Evolutionary conservation across 2,888 invertebrate genomes (phyloP), one percentile per base, ranked within the genome.

Genomic region (Clostera curtula): DNA sequence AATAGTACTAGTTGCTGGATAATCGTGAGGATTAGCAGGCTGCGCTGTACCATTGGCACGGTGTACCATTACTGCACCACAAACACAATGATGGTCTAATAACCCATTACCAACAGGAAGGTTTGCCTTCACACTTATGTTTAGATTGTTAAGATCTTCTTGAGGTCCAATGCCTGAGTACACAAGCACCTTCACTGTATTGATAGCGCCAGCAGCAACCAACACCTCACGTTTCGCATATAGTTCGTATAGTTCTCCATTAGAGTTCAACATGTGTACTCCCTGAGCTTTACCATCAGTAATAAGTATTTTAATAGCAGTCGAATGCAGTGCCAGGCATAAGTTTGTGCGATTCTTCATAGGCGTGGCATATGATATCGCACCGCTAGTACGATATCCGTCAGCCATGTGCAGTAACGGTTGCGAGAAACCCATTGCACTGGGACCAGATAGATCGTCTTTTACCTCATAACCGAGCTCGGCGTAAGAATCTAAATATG

Each of bases 401-500:
- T 27, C 17, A n/a, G 16, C 31, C 1, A 56, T 37, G 2, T 43
- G 46, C 3, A 43, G 39, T 11, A 51, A 19, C n/a, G 48, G 46
- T 5, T 40, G 32, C 1, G 39, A 36, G 17, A 52, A 50, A 1
- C 52, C 52, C 3, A 46, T 11, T 4, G 34, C 35, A 1, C 11
- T 6, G 29, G 47, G 34, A 3, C 47, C 54, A 20, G 51, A 56
- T 1, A 49, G 26, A 25, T 61, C 56, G 1, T 23, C 12, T 2
- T 26, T 15, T 1, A 11, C 5, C 1, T n/a, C 11, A 14, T 34
- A 31, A 6, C 42, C 45, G 12, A 19, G 34, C 31, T 49, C 43
- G 5, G 27, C 12, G 7, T 43, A 35, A 3, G 45, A 40, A n/a
- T 41, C 24, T 4, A 40, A 22, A 7, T 31, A 37, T n/a, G n/a